Conservation (phyloP, 1,140 invertebrate species). For the Drosophila subpulchrella region DNA sequence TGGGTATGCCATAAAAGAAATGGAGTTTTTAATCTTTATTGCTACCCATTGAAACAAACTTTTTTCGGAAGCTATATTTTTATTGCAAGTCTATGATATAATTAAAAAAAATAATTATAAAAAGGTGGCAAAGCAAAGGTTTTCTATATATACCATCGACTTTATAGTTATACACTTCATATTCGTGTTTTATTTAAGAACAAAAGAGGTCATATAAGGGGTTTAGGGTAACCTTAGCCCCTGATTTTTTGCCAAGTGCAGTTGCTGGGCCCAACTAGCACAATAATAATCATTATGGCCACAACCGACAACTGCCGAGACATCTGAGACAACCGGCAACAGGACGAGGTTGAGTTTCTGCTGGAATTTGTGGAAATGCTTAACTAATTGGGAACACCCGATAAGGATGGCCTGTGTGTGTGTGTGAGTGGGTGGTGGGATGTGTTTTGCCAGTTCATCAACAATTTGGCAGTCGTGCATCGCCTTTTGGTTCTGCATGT, state of each 20-base stretch:
- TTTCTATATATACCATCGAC: too few species aligned
- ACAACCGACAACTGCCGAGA: slow-evolving; percentile 38
- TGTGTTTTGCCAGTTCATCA: slow-evolving; percentile 17
- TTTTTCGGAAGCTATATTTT: not conserved
- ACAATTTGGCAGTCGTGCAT: slow-evolving; percentile 17
- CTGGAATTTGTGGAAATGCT: slow-evolving; percentile 39
- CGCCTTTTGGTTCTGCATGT: slow-evolving; percentile 5
- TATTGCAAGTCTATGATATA: too few species aligned
- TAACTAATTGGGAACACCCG: slow-evolving; percentile 39
- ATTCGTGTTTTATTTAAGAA: too few species aligned
- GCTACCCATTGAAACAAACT: not conserved
- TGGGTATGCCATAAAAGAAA: not conserved
- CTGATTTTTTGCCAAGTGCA: not conserved
- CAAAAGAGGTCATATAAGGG: too few species aligned
- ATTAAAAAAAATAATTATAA: too few species aligned
- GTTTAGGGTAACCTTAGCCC: too few species aligned
- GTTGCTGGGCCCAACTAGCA: slow-evolving; percentile 21
- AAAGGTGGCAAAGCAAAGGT: too few species aligned
- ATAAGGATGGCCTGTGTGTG: not conserved
- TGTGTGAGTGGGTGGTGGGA: not conserved
- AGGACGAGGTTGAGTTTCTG: slow-evolving; percentile 13
- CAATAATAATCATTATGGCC: slow-evolving; percentile 51
- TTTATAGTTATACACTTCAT: too few species aligned
- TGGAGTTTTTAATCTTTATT: not conserved
- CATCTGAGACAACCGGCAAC: slow-evolving; percentile 44